A percentile compares a stretch with the other conserved stretches of the same genome.
Evolutionary conservation across 2,888 invertebrate genomes (phyloP).

Genomic region (Tetrapedia diversipes): DNA sequence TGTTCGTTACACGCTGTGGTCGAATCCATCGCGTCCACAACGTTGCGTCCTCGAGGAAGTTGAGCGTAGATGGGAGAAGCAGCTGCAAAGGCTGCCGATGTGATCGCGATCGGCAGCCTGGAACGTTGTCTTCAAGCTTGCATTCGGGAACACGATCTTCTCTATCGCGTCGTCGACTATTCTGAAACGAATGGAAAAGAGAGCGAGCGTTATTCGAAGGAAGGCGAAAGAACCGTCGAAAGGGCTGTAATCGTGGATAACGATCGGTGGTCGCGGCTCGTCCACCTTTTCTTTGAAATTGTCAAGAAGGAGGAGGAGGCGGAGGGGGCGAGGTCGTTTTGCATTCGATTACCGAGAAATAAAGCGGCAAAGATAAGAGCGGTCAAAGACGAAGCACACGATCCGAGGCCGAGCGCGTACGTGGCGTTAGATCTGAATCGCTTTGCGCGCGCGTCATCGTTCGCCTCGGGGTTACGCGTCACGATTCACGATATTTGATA

Average conservation of each 20-base stretch:
- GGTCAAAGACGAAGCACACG: not conserved
- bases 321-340: not conserved
- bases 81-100: not conserved
- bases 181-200: slow-evolving; percentile 54
- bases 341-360: slow-evolving; percentile 12
- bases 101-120: slow-evolving; percentile 32
- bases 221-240: no score
- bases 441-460: slow-evolving; percentile 15
- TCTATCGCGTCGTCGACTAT: slow-evolving; percentile 53
- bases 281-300: not conserved
- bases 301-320: no score
- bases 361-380: slow-evolving; percentile 1
- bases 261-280: not conserved
- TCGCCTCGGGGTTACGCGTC: slow-evolving; percentile 7
- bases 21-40: not conserved
- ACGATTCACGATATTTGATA: slow-evolving; percentile 10
- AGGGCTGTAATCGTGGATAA: no score
- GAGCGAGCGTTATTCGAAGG: no score
- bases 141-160: slow-evolving; percentile 23
- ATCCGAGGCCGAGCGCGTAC: slow-evolving; percentile 5
- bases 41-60: not conserved
- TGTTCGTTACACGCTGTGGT: not conserved
- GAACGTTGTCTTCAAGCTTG: slow-evolving; percentile 29
- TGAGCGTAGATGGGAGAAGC: slow-evolving; percentile 1
- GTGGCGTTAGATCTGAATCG: slow-evolving; percentile 4